Evolutionary conservation across 2,797 vertebrate genomes (phyloP), one percentile per base, ranked within the genome.

Genomic region (Echiichthys vipera): DNA sequence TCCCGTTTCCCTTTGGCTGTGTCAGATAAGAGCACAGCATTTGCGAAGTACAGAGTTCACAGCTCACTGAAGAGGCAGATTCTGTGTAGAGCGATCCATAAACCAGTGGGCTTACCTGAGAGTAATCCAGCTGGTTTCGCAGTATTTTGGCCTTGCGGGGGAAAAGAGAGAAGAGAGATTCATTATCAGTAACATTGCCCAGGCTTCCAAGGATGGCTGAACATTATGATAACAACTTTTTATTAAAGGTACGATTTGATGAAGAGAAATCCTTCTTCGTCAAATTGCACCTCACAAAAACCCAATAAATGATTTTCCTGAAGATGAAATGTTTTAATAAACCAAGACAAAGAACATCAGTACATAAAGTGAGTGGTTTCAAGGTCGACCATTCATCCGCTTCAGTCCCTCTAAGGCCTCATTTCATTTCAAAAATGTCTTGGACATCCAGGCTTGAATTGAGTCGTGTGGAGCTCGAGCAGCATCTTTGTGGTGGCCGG

Each of bases 121-220:
- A 90, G 78, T 96, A 97, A 91, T 99, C 94, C 76, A 94, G 70
- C 55, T 95, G 87, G 84, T 94, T 96, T 82, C 94, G 95, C 77
- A 91, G 91, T 57, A 93, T 94, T 90, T 93, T 96, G 59, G 92
- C 96, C 98, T 99, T 89, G 67, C 91, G n/a, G n/a, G n/a, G n/a
- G n/a, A n/a, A n/a, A n/a, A n/a, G n/a, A 27, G 69, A 84, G 42
- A 74, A 91, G 39, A 90, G 71, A 93, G 55, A 27, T 14, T 5
- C 4, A 46, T 32, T 18, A 43, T 18, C 4, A 82, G 25, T 18
- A 30, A 22, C 55, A 54, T 5, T n/a, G 32, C 2, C 3, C 7
- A 40, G 14, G 34, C 29, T 46, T 65, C 14, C 24, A 46, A 22
- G 0, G 20, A 22, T 55, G 2, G 22, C 1, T 40, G 18, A 13